These are phyloP conservation scores for Seriola rivoliana DNA, from an alignment of 2,113 vertebrate species.

Conservation along the genomic window DNA sequence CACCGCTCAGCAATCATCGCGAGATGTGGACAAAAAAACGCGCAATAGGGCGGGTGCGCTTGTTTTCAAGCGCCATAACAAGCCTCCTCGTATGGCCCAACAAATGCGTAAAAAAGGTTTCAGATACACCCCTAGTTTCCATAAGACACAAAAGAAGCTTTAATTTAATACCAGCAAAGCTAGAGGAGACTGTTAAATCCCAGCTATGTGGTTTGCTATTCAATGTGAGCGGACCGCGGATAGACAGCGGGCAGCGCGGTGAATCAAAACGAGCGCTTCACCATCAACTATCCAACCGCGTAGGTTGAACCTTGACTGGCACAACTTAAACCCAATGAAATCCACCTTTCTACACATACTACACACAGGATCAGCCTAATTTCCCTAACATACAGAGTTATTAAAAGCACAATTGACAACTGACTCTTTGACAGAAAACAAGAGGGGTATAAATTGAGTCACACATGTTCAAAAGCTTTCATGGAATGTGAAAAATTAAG, in stretches of 20 bases:
- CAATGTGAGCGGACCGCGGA: neutral
- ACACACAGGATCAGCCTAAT: neutral
- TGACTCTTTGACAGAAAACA: neutral
- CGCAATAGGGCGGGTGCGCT: neutral
- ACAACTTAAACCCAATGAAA: neutral
- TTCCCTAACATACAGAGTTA: neutral
- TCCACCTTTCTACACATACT: neutral
- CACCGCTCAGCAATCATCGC: slow-evolving; percentile 74
- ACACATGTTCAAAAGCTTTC: slow-evolving; percentile 13
- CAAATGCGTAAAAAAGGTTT: neutral
- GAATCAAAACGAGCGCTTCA: neutral
- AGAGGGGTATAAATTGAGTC: neutral
- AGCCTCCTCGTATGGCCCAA: neutral
- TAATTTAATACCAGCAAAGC: neutral
- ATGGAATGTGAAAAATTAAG: slow-evolving; percentile 3
- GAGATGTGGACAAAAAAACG: slow-evolving; percentile 53
- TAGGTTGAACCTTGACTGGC: neutral
- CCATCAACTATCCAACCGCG: neutral
- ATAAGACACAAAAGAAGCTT: neutral
- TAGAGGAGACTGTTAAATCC: neutral
- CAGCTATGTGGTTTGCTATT: neutral
- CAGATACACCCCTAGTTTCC: neutral
- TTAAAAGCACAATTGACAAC: neutral
- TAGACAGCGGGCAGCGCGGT: neutral
- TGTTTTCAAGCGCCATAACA: neutral